Percentiles rank a stretch among this genome's conserved stretches.
phyloP scores from a whole-genome alignment of 1,140 invertebrate species.

The Drosophila repleta region DNA sequence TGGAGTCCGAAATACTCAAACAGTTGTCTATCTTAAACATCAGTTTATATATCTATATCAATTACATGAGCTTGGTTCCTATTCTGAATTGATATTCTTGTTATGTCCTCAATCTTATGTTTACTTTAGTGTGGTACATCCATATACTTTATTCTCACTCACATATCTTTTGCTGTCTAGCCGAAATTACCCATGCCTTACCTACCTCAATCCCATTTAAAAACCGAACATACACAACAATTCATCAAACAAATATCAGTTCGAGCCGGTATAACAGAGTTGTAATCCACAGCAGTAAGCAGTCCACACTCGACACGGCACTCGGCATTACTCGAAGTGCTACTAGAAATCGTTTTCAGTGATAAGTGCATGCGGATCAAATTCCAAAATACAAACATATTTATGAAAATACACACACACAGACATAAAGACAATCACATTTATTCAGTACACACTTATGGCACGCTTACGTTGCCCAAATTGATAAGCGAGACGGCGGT shows the following conservation, averaged over 20 bases:
- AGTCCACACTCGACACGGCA: slow-evolving; percentile 2
- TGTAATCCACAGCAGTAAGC: neutral
- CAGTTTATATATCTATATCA: too few species aligned
- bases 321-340: slow-evolving; percentile 5
- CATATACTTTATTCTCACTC: too few species aligned
- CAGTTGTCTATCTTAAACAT: too few species aligned
- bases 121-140: neutral
- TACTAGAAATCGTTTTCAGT: slow-evolving; percentile 37
- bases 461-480: slow-evolving; percentile 54
- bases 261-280: slow-evolving; percentile 16
- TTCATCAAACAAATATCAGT: slow-evolving; percentile 5
- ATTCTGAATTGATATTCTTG: neutral
- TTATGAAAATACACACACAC: neutral
- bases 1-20: too few species aligned
- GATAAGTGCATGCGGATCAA: slow-evolving; percentile 44
- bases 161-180: neutral
- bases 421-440: neutral
- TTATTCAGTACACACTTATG: neutral
- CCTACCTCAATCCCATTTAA: slow-evolving; percentile 42
- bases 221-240: neutral
- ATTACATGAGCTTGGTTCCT: too few species aligned
- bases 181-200: neutral
- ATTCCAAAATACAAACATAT: slow-evolving; percentile 38
- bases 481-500: slow-evolving; percentile 53
- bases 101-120: neutral